Evolutionary conservation across 2,888 invertebrate species (phyloP), one percentile per base, ranked within the genome.

Genomic region (Ethmia dodecea): DNA sequence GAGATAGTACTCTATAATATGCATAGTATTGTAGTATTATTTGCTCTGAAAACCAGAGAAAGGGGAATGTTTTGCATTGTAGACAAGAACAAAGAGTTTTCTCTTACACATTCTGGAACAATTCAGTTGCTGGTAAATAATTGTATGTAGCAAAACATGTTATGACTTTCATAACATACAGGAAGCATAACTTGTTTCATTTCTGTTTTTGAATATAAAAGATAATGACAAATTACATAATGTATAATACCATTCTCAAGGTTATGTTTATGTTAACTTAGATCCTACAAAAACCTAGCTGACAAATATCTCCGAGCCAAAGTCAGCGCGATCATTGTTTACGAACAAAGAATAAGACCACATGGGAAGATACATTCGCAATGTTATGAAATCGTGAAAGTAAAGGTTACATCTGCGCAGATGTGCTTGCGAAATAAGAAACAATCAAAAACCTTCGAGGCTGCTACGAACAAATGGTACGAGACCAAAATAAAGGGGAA

Each of bases 361-460:
- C 41, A 42, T 45, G 45, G 42, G 43, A 39, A n/a, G n/a, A 42
- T 27, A 43, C 55, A 9, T 28, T 47, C 38, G 35, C 43, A 51
- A 55, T 50, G 45, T 60, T 64, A 57, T 49, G 58, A 67, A 60
- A 64, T 52, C 40, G 48, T 42, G 60, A 62, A 62, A 65, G 58
- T 59, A 43, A 43, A 45, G 37, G 50, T 55, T 47, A 47, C 35
- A 45, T 40, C 38, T 36, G 40, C 37, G 29, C 9, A 14, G 18
- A 22, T 16, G 15, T 22, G 20, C 13, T 49, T 52, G 46, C 40
- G 42, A 44, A 42, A 42, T 27, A 24, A 41, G 42, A 45, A 49
- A 42, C 28, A 13, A 13, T 9, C 15, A 13, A 20, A n/a, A n/a
- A n/a, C n/a, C 12, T 10, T 9, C 20, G 29, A 24, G n/a, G 16